phyloP scores from a whole-genome alignment of 2,113 vertebrate species.

The Platichthys stellatus region DNA sequence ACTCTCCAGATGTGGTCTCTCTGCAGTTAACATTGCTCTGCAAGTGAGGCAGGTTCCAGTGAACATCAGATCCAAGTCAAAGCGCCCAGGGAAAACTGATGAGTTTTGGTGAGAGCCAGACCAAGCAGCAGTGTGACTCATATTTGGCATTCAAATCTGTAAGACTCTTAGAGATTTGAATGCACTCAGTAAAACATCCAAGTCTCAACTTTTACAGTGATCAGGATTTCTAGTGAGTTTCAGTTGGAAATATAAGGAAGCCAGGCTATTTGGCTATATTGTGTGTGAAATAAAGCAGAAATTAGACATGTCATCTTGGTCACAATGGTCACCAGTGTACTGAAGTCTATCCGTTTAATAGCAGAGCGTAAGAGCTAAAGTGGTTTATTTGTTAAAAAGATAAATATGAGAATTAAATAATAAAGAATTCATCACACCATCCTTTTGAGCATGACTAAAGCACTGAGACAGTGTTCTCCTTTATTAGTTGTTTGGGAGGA shows the following conservation, averaged over 20 bases:
- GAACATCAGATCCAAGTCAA: conserved; percentile 54
- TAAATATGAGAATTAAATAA: too few species aligned
- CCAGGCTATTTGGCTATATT: too few species aligned
- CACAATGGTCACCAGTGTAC: too few species aligned
- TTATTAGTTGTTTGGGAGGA: conserved; percentile 17
- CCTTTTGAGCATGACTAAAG: too few species aligned
- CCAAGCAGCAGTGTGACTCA: conserved; percentile 71
- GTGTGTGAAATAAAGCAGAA: too few species aligned
- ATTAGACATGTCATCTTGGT: too few species aligned
- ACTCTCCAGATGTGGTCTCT: conserved; percentile 77
- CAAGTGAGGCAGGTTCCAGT: conserved; percentile 56
- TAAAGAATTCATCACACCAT: too few species aligned
- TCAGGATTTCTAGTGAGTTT: too few species aligned
- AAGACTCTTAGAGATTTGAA: conserved; percentile 46
- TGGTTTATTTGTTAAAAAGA: too few species aligned
- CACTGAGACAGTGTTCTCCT: conserved; percentile 1
- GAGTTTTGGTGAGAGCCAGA: conserved; percentile 65
- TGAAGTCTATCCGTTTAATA: too few species aligned
- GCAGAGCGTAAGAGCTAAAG: too few species aligned
- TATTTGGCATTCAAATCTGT: conserved; percentile 59
- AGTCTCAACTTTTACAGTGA: conserved; percentile 28
- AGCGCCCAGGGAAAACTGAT: conserved; percentile 67
- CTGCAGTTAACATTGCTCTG: conserved; percentile 57
- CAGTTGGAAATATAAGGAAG: too few species aligned
- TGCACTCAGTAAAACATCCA: conserved; percentile 47